Conservation (phyloP, 2,888 invertebrate species). For the Melanostoma mellinum region DNA sequence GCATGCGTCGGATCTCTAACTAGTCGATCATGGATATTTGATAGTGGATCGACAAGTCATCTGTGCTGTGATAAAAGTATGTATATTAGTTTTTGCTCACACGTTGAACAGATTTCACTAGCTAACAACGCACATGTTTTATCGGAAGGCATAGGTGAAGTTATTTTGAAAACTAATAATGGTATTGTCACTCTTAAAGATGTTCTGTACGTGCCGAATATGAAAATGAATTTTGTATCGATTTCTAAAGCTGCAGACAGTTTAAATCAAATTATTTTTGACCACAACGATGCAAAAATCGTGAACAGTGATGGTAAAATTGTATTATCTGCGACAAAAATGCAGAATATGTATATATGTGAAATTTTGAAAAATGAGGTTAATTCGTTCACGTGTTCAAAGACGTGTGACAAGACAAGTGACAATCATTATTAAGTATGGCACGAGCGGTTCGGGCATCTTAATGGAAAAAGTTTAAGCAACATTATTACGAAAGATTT, state of each 20-base stretch:
- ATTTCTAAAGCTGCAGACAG: slow-evolving; percentile 17
- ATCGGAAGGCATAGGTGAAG: slow-evolving; percentile 20
- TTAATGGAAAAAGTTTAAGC: slow-evolving; percentile 5
- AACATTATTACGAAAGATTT: slow-evolving; percentile 6
- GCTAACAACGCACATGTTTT: slow-evolving; percentile 22
- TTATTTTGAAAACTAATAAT: slow-evolving; percentile 15
- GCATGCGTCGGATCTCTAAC: background rate
- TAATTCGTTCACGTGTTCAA: slow-evolving; percentile 15
- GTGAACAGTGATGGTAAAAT: slow-evolving; percentile 1
- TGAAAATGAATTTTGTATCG: slow-evolving; percentile 17
- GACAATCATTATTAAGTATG: background rate
- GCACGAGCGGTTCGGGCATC: slow-evolving; percentile 5
- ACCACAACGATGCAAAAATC: background rate
- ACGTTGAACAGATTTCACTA: slow-evolving; percentile 16
- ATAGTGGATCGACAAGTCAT: slow-evolving; percentile 18
- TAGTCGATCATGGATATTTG: slow-evolving; percentile 9
- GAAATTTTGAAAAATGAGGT: slow-evolving; percentile 18
- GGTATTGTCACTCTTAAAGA: slow-evolving; percentile 1
- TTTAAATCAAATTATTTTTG: slow-evolving; percentile 18
- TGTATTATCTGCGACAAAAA: slow-evolving; percentile 7
- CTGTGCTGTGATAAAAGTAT: slow-evolving; percentile 8
- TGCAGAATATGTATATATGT: slow-evolving; percentile 22
- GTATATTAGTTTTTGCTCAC: slow-evolving; percentile 10
- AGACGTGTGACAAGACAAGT: background rate
- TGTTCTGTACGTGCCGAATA: background rate